Conservation (phyloP, 2,113 vertebrate species). For the Oreotrochilus melanogaster region DNA sequence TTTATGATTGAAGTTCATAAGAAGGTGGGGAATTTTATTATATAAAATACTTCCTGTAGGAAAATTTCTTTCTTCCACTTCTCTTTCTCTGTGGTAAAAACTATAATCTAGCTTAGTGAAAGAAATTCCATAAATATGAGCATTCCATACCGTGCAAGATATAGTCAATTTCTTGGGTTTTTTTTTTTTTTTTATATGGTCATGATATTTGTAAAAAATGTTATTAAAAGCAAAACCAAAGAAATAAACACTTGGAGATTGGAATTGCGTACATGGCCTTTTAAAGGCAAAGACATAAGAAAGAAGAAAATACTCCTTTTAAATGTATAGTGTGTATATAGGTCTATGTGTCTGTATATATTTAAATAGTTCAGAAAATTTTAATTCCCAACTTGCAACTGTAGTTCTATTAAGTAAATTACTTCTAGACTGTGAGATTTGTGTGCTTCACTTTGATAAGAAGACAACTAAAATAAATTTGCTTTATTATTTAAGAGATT, state of each 20-base stretch:
- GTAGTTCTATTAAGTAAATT: background rate
- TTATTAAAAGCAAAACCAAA: background rate
- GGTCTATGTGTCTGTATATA: background rate
- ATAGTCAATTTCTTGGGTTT: background rate
- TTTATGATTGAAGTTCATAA: slow-evolving; percentile 86
- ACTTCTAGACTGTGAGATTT: background rate
- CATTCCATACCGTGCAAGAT: fast-evolving
- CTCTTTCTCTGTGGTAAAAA: background rate
- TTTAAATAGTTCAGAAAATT: background rate
- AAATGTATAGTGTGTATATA: background rate
- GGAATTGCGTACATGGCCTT: background rate
- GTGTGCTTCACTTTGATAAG: background rate
- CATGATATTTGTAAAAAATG: background rate
- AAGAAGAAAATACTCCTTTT: background rate
- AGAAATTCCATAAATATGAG: background rate
- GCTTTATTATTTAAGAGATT: background rate
- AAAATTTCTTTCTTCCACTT: background rate
- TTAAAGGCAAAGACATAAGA: background rate
- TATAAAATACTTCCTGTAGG: background rate
- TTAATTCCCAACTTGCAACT: background rate
- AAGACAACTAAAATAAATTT: background rate
- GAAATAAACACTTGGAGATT: background rate
- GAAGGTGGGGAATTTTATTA: slow-evolving; percentile 79
- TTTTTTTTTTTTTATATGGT: background rate
- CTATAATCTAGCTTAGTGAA: background rate